Percentiles rank a stretch among this genome's conserved stretches.
phyloP scores from a whole-genome alignment of 2,888 invertebrate species.

The Microctonus hyperodae region DNA sequence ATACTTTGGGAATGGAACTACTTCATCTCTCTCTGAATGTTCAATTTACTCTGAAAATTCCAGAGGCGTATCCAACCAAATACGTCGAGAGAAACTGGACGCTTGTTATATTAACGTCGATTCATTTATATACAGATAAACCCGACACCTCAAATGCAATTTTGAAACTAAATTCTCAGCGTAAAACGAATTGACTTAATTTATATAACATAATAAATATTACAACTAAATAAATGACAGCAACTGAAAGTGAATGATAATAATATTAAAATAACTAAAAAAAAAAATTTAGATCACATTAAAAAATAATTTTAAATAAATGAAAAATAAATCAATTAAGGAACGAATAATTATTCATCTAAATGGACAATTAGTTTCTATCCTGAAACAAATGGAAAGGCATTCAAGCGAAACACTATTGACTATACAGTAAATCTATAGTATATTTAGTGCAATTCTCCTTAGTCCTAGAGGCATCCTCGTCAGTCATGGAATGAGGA shows the following conservation, averaged over 20 bases:
- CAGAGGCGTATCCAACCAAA: neutral
- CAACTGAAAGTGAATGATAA: neutral
- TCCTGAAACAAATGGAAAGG: neutral
- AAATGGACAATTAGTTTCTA: slow-evolving; percentile 19
- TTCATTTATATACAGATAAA: neutral
- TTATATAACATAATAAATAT: neutral
- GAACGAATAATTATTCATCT: neutral
- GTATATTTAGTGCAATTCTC: neutral
- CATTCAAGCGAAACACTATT: neutral
- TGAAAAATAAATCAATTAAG: neutral
- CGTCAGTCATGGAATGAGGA: slow-evolving; percentile 10
- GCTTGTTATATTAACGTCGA: neutral
- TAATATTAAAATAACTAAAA: neutral
- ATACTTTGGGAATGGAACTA: neutral
- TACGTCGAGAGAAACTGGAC: neutral
- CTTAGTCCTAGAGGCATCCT: slow-evolving; percentile 9
- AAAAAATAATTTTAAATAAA: neutral
- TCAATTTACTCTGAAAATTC: neutral
- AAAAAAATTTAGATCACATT: neutral
- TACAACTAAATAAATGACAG: neutral
- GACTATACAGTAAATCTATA: neutral
- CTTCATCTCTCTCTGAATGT: neutral
- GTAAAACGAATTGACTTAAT: neutral
- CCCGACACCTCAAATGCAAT: neutral
- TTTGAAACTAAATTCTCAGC: neutral